Evolutionary conservation across 2,888 invertebrate genomes (phyloP).

Genomic region (Sarcophaga caerulescens): DNA sequence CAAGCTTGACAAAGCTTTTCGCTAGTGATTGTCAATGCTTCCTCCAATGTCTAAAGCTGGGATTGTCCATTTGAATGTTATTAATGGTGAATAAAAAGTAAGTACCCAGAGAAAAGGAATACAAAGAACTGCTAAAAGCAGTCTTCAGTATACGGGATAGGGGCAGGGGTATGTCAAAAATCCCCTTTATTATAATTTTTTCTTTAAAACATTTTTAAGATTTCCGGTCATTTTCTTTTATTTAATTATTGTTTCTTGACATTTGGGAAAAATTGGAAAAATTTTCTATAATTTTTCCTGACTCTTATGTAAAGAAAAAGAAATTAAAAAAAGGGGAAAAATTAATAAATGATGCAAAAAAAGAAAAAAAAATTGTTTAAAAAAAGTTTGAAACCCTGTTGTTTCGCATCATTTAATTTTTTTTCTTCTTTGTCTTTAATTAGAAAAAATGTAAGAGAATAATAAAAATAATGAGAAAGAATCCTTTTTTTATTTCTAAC

Average conservation of each 20-base stretch:
- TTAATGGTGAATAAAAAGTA: too few relatives aligned
- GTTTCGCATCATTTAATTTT: slow-evolving; percentile 63
- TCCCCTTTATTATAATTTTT: too few relatives aligned
- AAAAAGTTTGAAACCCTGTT: slow-evolving; percentile 45
- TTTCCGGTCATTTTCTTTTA: neutral
- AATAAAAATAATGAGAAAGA: slow-evolving; percentile 35
- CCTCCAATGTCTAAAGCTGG: too few relatives aligned
- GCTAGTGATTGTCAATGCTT: too few relatives aligned
- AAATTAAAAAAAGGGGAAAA: neutral
- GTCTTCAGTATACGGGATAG: too few relatives aligned
- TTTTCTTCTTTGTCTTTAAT: slow-evolving; percentile 27
- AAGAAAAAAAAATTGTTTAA: slow-evolving; percentile 23
- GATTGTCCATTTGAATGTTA: too few relatives aligned
- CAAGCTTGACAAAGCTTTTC: too few relatives aligned
- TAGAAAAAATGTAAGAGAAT: slow-evolving; percentile 45
- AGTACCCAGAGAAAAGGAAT: too few relatives aligned
- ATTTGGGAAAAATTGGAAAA: neutral
- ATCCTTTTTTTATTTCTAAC: slow-evolving; percentile 25
- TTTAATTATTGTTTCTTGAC: neutral
- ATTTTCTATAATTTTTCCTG: neutral
- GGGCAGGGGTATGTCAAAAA: too few relatives aligned
- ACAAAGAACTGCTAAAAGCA: too few relatives aligned
- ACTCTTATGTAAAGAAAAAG: neutral
- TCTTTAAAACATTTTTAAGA: neutral
- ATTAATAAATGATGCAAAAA: slow-evolving; percentile 18